Evolutionary conservation across 1,140 invertebrate genomes (phyloP), one percentile per base, ranked within the genome.

Genomic region (Drosophila oshimai): DNA sequence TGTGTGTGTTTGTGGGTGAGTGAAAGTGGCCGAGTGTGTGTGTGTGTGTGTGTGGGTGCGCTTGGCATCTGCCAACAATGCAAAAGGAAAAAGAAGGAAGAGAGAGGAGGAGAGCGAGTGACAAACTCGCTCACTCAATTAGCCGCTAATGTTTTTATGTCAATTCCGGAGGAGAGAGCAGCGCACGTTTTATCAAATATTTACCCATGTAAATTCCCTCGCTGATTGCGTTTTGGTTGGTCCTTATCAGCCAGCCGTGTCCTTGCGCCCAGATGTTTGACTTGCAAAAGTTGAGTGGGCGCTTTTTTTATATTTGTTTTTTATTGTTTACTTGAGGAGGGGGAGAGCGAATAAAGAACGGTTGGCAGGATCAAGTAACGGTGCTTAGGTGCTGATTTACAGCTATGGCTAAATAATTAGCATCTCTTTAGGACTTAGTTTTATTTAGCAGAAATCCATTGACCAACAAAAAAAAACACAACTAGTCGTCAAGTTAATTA

Each of bases 51-150:
- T 61, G 49, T 34, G 12, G 41, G n/a, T 47, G 41, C 22, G 28
- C 33, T 46, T 62, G 61, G 72, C 75, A 80, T 73, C 78, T 83
- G 73, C 61, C 67, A 81, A 57, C 68, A 29, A 55, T 58, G 47
- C 55, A 74, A 86, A 68, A 72, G 41, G 46, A 45, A 58, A 22
- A 34, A 29, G 39, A 50, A 17, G 22, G 47, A 36, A 24, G 31
- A 37, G 36, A n/a, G n/a, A 31, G 15, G 20, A 33, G 51, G 33
- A 42, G 22, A 33, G 17, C 29, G 24, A 33, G 17, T 24, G 24
- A 69, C 64, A 29, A 20, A 36, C 74, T 55, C 57, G 45, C 33
- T 42, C 50, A 76, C 57, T 76, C 54, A 81, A 87, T 87, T 87
- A 86, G 81, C 74, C 54, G 58, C 33, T 62, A 77, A 76, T 83